Percentiles rank a stretch among this genome's conserved stretches.
Conservation (phyloP, 2,113 vertebrate species). For the Periophthalmus modestus region DNA sequence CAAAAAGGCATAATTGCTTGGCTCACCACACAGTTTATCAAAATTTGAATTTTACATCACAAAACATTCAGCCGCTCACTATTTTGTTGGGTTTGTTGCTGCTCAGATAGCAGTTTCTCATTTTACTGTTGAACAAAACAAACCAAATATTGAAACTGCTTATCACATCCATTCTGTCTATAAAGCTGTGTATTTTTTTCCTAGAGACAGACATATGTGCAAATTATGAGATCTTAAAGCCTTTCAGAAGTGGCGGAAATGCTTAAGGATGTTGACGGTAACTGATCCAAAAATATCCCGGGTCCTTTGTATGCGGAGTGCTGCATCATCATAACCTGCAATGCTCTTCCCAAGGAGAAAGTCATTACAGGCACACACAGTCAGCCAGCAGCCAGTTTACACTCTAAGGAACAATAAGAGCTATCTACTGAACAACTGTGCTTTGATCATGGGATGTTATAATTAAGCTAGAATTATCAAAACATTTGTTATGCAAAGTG, state of each 20-base stretch:
- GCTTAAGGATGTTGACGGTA: slow-evolving; percentile 10
- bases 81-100: background rate
- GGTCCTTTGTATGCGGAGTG: slow-evolving; percentile 1
- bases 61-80: background rate
- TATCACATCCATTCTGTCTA: background rate
- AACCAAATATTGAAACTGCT: background rate
- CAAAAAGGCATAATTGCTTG: background rate
- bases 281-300: slow-evolving; percentile 9
- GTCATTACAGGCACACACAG: background rate
- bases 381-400: background rate
- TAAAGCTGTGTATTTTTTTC: background rate
- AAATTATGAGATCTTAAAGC: background rate
- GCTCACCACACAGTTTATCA: background rate
- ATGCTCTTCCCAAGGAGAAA: slow-evolving; percentile 10
- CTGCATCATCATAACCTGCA: slow-evolving; percentile 10
- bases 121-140: background rate
- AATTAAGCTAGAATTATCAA: background rate
- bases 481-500: background rate
- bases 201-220: background rate
- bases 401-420: background rate
- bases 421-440: background rate
- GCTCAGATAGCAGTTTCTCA: background rate
- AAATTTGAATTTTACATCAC: background rate
- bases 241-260: slow-evolving; percentile 1
- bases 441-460: background rate